phyloP scores from a whole-genome alignment of 2,113 vertebrate species.

The Litocranius walleri region DNA sequence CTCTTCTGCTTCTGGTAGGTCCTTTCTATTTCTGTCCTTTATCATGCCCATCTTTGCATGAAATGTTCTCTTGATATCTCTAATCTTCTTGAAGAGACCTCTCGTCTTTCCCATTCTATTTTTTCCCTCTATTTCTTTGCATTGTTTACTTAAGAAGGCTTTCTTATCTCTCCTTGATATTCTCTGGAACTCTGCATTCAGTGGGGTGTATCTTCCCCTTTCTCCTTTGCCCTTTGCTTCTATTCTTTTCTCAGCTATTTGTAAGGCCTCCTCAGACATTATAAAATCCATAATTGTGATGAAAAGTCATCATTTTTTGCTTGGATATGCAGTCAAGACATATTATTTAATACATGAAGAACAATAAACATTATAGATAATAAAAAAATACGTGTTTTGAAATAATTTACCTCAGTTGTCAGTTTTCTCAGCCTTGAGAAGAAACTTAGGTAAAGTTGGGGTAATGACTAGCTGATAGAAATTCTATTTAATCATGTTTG shows the following conservation, averaged over 20 bases:
- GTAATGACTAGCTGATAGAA: not conserved
- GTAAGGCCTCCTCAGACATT: not conserved
- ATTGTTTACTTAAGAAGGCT: not conserved
- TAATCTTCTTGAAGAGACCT: not conserved
- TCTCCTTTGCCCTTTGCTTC: not conserved
- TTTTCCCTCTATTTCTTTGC: not conserved
- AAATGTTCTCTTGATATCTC: not conserved
- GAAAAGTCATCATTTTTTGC: not conserved
- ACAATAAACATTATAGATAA: not conserved
- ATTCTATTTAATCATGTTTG: not conserved
- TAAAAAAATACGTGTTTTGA: not conserved
- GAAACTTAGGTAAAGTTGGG: not conserved
- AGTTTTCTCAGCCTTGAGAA: not conserved
- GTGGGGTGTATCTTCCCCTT: not conserved
- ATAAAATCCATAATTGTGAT: not conserved
- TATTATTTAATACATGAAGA: conserved; percentile 10
- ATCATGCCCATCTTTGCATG: not conserved
- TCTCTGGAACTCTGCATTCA: not conserved
- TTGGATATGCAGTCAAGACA: not conserved
- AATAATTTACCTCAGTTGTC: not conserved
- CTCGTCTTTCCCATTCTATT: not conserved
- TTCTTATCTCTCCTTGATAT: not conserved
- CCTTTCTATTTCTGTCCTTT: not conserved
- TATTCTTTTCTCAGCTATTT: not conserved
- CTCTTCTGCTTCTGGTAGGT: not conserved